Percentiles rank a stretch among this genome's conserved stretches.
phyloP scores from a whole-genome alignment of 2,888 invertebrate species.

The Diachrysia chrysitis region DNA sequence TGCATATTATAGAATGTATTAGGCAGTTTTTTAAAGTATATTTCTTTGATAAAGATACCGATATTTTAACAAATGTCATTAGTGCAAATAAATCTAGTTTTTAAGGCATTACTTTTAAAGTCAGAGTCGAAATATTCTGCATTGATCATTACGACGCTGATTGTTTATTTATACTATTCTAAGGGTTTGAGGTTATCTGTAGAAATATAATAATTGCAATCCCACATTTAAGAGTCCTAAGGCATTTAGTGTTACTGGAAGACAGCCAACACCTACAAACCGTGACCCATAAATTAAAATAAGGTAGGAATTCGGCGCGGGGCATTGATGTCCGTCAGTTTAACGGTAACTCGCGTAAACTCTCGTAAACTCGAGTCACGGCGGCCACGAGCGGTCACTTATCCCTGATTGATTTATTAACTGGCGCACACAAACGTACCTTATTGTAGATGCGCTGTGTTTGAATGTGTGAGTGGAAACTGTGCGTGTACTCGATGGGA shows the following conservation, averaged over 20 bases:
- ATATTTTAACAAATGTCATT: too few relatives aligned
- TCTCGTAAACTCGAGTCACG: slow-evolving; percentile 7
- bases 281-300: slow-evolving; percentile 46
- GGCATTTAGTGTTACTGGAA: slow-evolving; percentile 28
- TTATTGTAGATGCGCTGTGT: not conserved
- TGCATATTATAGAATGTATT: too few relatives aligned
- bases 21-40: too few relatives aligned
- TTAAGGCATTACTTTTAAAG: too few relatives aligned
- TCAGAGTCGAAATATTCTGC: too few relatives aligned
- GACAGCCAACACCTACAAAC: slow-evolving; percentile 27
- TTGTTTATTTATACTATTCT: too few relatives aligned
- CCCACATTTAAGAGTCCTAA: slow-evolving; percentile 16
- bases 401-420: slow-evolving; percentile 45
- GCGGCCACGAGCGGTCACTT: slow-evolving; percentile 40
- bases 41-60: too few relatives aligned
- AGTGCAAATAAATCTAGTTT: too few relatives aligned
- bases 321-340: slow-evolving; percentile 22
- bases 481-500: not conserved
- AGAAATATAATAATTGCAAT: not conserved
- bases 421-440: slow-evolving; percentile 10
- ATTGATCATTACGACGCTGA: too few relatives aligned
- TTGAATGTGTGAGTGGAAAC: not conserved
- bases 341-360: slow-evolving; percentile 41
- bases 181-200: too few relatives aligned
- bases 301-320: slow-evolving; percentile 37